These are phyloP conservation scores for Heterochromis multidens DNA, from an alignment of 2,113 vertebrate genomes.

Conservation along the genomic window DNA sequence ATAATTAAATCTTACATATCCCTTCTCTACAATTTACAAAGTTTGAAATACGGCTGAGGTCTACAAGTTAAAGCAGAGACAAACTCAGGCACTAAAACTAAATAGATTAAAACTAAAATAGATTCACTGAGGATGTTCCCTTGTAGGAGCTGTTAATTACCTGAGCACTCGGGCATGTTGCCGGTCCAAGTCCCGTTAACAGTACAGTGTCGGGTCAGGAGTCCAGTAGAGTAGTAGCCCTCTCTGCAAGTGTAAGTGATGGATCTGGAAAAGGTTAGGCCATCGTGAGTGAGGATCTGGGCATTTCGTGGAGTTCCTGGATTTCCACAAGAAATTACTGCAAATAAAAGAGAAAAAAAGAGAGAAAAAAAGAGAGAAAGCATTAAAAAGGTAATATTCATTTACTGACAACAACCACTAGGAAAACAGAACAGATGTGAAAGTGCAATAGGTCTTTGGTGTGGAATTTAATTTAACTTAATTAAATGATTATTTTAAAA, in stretches of 20 bases:
- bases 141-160: constrained; percentile 61
- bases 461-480: not conserved
- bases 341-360: not conserved
- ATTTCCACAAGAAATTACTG: constrained; percentile 94
- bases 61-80: not conserved
- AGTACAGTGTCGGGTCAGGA: constrained; percentile 92
- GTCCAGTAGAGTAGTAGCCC: constrained; percentile 89
- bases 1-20: not conserved
- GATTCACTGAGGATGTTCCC: not conserved
- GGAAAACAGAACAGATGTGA: not conserved
- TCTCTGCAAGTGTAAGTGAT: constrained; percentile 91
- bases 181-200: constrained; percentile 97
- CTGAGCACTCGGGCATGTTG: constrained; percentile 87
- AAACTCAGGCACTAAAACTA: not conserved
- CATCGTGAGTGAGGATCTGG: constrained; percentile 85
- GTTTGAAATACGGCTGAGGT: not conserved
- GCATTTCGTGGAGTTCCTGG: constrained; percentile 92
- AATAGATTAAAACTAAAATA: no score
- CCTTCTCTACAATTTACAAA: no score
- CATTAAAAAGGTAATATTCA: not conserved
- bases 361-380: not conserved
- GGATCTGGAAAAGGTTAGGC: constrained; percentile 89
- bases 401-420: not conserved
- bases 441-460: not conserved
- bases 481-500: not conserved